Evolutionary conservation across 2,888 invertebrate genomes (phyloP), one percentile per base, ranked within the genome.

Genomic region (Biston betularia): DNA sequence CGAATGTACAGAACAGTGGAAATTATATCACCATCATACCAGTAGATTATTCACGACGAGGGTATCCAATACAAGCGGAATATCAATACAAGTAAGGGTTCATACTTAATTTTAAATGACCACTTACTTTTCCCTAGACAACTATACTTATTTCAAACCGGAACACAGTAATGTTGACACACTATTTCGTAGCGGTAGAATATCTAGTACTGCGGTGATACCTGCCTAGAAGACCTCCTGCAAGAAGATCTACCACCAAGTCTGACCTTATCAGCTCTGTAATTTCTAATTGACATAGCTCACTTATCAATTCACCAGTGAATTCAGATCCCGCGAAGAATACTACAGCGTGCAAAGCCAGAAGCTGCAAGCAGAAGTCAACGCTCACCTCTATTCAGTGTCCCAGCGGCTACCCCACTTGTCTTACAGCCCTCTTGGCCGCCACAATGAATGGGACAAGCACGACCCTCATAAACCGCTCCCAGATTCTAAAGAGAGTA

Each of bases 21-120:
- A 94, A 93, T 83, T 95, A 94, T 77, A 94, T 95, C 48, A 95
- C 95, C 24, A 94, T 95, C 45, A 95, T 95, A 70, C 95, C 95
- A 1, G 95, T 95, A 45, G 95, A 95, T 73, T 95, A 94, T 84
- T 92, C 94, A 24, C 85, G 95, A 63, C 87, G 94, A 73, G 94
- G 94, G 70, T 94, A 94, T 82, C 93, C 94, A 48, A 92, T 94
- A 77, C 95, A 94, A 81, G 93, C 94, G 0, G 94, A 95, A 82
- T 95, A 95, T 81, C 95, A 94, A 80, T 95, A 94, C 82, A 94
- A 94, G 95, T 95, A 86, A 86, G 88, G 53, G 6, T 38, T 46
- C 7, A 42, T 3, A 14, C 11, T 34, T 38, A 7, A 24, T 48
- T 11, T 9, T 7, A n/a, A n/a, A n/a, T n/a, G n/a, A n/a, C n/a